These are phyloP conservation scores for Sciurus niger DNA, from an alignment of 2,113 vertebrate genomes.

Conservation along the genomic window DNA sequence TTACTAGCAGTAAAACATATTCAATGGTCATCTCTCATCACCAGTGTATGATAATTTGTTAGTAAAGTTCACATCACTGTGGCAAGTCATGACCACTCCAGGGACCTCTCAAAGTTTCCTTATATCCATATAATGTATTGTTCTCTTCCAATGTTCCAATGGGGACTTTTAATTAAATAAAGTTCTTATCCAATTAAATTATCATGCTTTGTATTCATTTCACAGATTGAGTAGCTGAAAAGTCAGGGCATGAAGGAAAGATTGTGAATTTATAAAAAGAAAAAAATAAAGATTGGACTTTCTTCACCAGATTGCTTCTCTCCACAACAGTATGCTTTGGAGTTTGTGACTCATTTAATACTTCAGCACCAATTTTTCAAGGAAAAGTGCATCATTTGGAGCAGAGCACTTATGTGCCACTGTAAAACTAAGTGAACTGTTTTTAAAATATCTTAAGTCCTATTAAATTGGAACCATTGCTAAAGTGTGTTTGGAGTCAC, in stretches of 20 bases:
- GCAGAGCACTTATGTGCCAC: not conserved
- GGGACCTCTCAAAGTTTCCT: not conserved
- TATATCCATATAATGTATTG: not conserved
- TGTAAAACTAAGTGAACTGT: slow-evolving; percentile 55
- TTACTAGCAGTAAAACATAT: not conserved
- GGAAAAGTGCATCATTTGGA: slow-evolving; percentile 54
- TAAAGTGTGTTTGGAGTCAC: slow-evolving; percentile 27
- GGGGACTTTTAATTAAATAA: slow-evolving; percentile 7
- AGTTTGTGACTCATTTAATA: slow-evolving; percentile 48
- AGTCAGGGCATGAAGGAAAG: slow-evolving; percentile 22
- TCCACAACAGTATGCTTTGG: slow-evolving; percentile 19
- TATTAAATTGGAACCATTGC: slow-evolving; percentile 46
- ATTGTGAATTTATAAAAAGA: slow-evolving; percentile 3
- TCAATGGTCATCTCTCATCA: not conserved
- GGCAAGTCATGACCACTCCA: not conserved
- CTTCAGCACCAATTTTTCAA: slow-evolving; percentile 39
- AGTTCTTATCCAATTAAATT: slow-evolving; percentile 8
- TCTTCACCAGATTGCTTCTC: slow-evolving; percentile 37
- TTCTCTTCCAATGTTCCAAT: not conserved
- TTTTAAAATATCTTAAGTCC: slow-evolving; percentile 66
- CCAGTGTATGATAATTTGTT: slow-evolving; percentile 6
- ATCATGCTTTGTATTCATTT: slow-evolving; percentile 48
- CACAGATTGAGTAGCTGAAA: slow-evolving; percentile 50
- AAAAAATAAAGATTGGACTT: not conserved
- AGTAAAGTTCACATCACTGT: not conserved